phyloP scores from a whole-genome alignment of 2,113 vertebrate genomes.

The Edolisoma coerulescens region DNA sequence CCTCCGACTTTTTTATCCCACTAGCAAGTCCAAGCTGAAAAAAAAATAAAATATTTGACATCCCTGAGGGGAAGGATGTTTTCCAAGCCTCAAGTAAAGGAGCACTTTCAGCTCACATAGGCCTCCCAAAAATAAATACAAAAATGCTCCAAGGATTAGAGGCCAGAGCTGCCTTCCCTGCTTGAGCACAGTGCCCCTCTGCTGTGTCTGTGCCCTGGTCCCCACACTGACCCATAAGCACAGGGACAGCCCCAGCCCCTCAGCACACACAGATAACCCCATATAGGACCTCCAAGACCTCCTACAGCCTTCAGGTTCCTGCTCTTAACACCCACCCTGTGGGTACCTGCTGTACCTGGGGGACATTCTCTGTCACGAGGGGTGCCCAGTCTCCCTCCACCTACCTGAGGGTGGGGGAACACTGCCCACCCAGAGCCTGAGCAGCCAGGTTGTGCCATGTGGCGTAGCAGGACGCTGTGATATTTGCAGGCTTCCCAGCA shows the following conservation, averaged over 20 bases:
- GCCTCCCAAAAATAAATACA: slow-evolving; percentile 38
- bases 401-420: background rate
- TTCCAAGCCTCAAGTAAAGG: background rate
- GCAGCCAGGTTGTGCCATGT: background rate
- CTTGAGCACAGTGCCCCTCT: background rate
- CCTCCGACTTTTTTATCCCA: background rate
- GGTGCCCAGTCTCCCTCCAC: too few species aligned
- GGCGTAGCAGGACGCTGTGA: background rate
- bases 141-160: background rate
- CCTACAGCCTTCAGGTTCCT: background rate
- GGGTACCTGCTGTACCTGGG: background rate
- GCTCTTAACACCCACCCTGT: background rate
- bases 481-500: background rate
- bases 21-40: background rate
- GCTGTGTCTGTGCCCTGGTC: background rate
- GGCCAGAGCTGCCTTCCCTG: background rate
- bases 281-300: fast-evolving
- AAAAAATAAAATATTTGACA: background rate
- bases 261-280: background rate
- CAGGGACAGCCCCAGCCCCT: background rate
- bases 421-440: background rate
- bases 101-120: background rate
- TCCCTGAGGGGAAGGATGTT: slow-evolving; percentile 1
- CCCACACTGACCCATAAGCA: fast-evolving
- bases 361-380: fast-evolving